Evolutionary conservation across 2,888 invertebrate species (phyloP), one percentile per base, ranked within the genome.

Genomic region (Deladenus siricidicola): DNA sequence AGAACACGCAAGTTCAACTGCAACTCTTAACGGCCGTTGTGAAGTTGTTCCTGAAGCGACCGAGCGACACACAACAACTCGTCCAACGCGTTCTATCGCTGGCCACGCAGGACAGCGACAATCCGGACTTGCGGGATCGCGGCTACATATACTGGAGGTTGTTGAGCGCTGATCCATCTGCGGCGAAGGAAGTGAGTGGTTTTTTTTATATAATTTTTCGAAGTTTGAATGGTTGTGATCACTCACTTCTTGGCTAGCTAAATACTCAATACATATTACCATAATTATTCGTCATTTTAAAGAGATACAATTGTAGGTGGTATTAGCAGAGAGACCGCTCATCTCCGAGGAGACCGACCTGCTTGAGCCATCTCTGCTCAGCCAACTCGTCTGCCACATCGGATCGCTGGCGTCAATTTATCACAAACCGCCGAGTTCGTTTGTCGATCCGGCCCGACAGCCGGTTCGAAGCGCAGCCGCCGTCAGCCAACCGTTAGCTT

Each of bases 81-180:
- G 98, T 99, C 2, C 98, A 98, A 79, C 93, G 94, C 80, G 85
- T 85, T 19, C 79, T 83, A 34, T 81, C 81, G 54, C 76, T 83
- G 43, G 83, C 83, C 34, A 83, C 83, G 42, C 83, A 83, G 48
- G 89, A 86, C 70, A 93, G 93, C 4, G 98, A 99, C 80, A 98
- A 99, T 83, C 98, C 98, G 0, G 98, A 98, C 80, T 84, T 98
- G 44, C 84, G 98, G 63, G 98, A 98, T 80, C 88, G 98, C 66
- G 98, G 98, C 50, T 98, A 96, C 82, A 98, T 98, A 79, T 98
- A 99, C 83, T 99, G 98, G 98, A 86, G 98, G 49, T 84, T 98
- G 56, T 83, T 98, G 34, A 96, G 94, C 42, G 98, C 98, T 0
- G 98, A 99, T 83, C 98, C 98, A 0, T 94, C 92, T 4, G 98